Base-by-base conservation (phyloP, 2,797 vertebrate species). In the Brachyalestes nurse region DNA sequence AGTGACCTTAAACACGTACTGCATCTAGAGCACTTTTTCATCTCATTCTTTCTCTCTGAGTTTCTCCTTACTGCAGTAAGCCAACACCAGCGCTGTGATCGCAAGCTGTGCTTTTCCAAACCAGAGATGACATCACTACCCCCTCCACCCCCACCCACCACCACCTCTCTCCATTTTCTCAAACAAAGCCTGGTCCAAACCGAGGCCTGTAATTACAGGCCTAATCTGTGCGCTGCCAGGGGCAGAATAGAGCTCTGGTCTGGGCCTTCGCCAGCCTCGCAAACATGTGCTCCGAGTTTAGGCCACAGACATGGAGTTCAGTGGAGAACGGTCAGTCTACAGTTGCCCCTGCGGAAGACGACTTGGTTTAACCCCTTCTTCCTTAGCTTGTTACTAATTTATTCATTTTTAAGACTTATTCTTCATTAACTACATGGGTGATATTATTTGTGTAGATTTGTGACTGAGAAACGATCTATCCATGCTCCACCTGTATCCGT, bases 261-360 rank as follows among this genome's bases (percentile, higher is more conserved):
- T 92, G 91, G 93, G 91, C 82, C 23, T 85, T 77, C 80, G 90
- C 90, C 92, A 88, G 61, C 71, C 86, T 82, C 79, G 47, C 87
- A 92, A 94, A 94, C 92, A 93, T 92, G 89, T 92, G 93, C 90
- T 92, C 91, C 83, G 88, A 83, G 80, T 84, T 89, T 85, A 87
- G 79, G 69, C 81, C 69, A 75, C 78, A 83, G 82, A 88, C 88
- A 86, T 86, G 83, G 85, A 89, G 86, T 79, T 82, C 73, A 78
- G 74, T 53, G 28, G 73, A 74, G 72, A 74, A 81, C 9, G 81
- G 78, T 85, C 85, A 83, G 71, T 82, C 38, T 83, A 51, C 19
- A 47, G 64, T 38, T 79, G 75, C 51, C 38, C 66, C 10, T 55
- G 70, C 21, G 60, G 40, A 80, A 55, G 38, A 77, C 19, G 19